Evolutionary conservation across 2,113 vertebrate genomes (phyloP), one percentile per base, ranked within the genome.

Genomic region (Triplophysa rosa): DNA sequence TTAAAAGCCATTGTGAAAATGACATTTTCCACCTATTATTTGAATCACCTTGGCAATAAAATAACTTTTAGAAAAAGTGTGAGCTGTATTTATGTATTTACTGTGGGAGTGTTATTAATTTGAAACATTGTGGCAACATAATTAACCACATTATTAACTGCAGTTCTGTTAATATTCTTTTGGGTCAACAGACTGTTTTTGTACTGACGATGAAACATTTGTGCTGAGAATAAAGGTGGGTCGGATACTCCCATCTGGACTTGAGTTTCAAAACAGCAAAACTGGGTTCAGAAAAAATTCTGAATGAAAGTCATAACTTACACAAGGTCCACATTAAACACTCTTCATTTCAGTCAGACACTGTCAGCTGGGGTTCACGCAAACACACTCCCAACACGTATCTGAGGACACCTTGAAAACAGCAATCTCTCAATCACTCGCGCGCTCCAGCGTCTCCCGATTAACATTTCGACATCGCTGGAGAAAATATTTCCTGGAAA

Each of bases 21-120:
- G 69, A 81, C 84, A 85, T 78, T 89, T 90, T 90, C 85, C 92
- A 88, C 87, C 81, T 94, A 92, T 93, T 92, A 74, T 88, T 87
- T 80, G 89, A 92, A 91, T 92, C 90, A 89, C 90, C 88, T 90
- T 89, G 89, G 87, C 90, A 94, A 94, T 93, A 93, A 94, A 94
- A 87, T 85, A 58, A 88, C 88, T 90, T 92, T 84, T 86, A 88
- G 91, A 90, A 88, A 21, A 78, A 79, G 87, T 86, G 56, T 10
- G 67, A 64, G 47, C 21, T 11, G 42, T 84, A 8, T 66, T 19
- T 37, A 77, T 62, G 81, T 69, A 49, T 47, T 45, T 47, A 54
- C 19, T 37, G 42, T 29, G 47, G 2, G 12, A 69, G 21, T 23
- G 16, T 42, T 40, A 47, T 17, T 63, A 29, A 76, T 49, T 65